These are phyloP conservation scores for Poecilus cupreus DNA, from an alignment of 2,888 invertebrate genomes.

Conservation along the genomic window DNA sequence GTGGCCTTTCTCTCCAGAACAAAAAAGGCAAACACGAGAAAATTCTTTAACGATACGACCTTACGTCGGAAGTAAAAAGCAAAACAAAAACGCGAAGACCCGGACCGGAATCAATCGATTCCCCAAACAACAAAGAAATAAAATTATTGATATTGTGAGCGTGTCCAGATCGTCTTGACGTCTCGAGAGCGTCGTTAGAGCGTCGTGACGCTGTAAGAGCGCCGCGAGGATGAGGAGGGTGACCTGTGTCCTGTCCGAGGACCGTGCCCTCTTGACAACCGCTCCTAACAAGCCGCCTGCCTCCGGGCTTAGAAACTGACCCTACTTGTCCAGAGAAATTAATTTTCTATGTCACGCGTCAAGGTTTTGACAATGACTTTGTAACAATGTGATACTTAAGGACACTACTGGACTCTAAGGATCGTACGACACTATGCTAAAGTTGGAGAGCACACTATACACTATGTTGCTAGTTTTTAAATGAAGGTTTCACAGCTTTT, in stretches of 20 bases:
- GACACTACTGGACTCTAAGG: too few species aligned
- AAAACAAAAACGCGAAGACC: conserved; percentile 37
- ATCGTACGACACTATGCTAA: too few species aligned
- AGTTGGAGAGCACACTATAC: too few species aligned
- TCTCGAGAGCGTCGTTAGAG: conserved; percentile 46
- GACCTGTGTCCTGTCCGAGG: not conserved
- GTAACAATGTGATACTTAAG: conserved; percentile 1
- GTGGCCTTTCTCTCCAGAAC: not conserved
- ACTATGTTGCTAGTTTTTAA: too few species aligned
- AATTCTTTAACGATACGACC: conserved; percentile 52
- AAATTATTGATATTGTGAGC: conserved; percentile 55
- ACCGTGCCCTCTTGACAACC: conserved; percentile 12
- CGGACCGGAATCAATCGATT: conserved; percentile 47
- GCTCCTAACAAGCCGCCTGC: conserved; percentile 10
- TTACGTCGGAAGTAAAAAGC: conserved; percentile 33
- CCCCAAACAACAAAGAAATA: conserved; percentile 55
- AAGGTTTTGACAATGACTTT: conserved; percentile 34
- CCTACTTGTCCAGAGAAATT: conserved; percentile 11
- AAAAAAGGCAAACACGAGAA: conserved; percentile 46
- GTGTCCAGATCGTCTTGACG: conserved; percentile 51
- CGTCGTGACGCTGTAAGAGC: conserved; percentile 5
- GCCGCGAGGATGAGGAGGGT: not conserved
- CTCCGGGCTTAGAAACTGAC: not conserved
- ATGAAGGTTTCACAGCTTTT: too few species aligned
- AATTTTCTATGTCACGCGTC: conserved; percentile 9